These are phyloP conservation scores for Hydra vulgaris DNA, from an alignment of 30 jellyfish, hydroid and myxozoan species.

Conservation along the genomic window DNA sequence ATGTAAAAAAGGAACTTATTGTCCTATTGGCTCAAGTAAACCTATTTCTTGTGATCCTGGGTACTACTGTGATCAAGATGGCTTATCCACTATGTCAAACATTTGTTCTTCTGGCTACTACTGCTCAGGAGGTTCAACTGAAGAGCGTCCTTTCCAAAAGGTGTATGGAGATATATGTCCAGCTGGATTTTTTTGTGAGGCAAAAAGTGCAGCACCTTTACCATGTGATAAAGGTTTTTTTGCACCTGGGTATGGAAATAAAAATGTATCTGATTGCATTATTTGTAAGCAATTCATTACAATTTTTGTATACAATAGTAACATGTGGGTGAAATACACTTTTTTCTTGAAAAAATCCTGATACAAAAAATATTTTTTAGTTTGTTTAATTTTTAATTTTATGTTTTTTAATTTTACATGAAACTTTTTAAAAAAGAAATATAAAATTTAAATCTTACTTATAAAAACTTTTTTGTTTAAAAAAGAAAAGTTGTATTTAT, in stretches of 20 bases:
- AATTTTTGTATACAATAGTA: too few species aligned
- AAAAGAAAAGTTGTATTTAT: too few species aligned
- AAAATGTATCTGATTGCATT: slow-evolving; percentile 66
- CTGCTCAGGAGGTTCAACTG: slow-evolving; percentile 80
- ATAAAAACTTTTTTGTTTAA: too few species aligned
- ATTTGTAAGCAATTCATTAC: too few species aligned
- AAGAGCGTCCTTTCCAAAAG: slow-evolving; percentile 67
- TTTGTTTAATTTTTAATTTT: too few species aligned
- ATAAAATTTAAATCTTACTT: too few species aligned
- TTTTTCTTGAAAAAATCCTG: too few species aligned
- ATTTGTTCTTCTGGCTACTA: slow-evolving; percentile 68
- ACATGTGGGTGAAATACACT: too few species aligned
- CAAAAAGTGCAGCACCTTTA: slow-evolving; percentile 66
- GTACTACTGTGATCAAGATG: slow-evolving; percentile 56
- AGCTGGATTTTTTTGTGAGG: slow-evolving; percentile 84
- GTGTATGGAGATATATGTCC: slow-evolving; percentile 94
- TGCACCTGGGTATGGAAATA: slow-evolving; percentile 92
- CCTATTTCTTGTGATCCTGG: slow-evolving; percentile 82
- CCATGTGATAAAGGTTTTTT: slow-evolving; percentile 80
- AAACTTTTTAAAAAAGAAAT: too few species aligned
- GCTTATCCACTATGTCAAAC: slow-evolving; percentile 42
- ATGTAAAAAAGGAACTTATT: slow-evolving; percentile 73
- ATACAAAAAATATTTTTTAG: too few species aligned
- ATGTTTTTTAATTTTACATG: too few species aligned
- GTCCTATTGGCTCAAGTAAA: slow-evolving; percentile 70